Evolutionary conservation across 1,140 invertebrate genomes (phyloP).

Genomic region (Meloidogyne exigua): DNA sequence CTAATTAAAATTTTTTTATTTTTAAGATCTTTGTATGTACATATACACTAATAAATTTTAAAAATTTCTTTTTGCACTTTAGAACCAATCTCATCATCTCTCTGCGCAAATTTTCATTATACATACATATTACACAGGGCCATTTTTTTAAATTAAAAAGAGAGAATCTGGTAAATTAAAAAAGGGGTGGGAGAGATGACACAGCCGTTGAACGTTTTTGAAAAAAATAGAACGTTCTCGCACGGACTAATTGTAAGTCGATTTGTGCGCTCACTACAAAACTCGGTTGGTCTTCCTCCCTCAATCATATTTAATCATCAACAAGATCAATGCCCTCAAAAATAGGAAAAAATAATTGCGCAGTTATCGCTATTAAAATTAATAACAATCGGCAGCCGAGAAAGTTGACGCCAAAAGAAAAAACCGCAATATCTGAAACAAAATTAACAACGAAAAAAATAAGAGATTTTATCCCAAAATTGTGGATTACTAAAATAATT

Average conservation of each 20-base stretch:
- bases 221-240: not conserved
- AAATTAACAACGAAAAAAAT: not conserved
- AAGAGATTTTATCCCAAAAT: not conserved
- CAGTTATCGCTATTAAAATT: constrained; percentile 6
- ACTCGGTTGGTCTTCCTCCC: not conserved
- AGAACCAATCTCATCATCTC: not conserved
- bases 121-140: too few species aligned
- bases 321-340: constrained; percentile 1
- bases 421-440: not conserved
- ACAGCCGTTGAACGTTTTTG: not conserved
- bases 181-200: not conserved
- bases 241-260: not conserved
- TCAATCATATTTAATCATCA: not conserved
- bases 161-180: not conserved
- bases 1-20: too few species aligned
- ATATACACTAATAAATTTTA: not conserved
- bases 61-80: not conserved
- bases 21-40: not conserved
- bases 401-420: not conserved
- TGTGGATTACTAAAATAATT: not conserved
- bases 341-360: not conserved
- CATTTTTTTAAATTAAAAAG: constrained; percentile 1
- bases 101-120: not conserved
- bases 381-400: not conserved
- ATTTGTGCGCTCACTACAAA: not conserved